Evolutionary conservation across 2,888 invertebrate genomes (phyloP).

Genomic region (Trypoxylon attenuatum): DNA sequence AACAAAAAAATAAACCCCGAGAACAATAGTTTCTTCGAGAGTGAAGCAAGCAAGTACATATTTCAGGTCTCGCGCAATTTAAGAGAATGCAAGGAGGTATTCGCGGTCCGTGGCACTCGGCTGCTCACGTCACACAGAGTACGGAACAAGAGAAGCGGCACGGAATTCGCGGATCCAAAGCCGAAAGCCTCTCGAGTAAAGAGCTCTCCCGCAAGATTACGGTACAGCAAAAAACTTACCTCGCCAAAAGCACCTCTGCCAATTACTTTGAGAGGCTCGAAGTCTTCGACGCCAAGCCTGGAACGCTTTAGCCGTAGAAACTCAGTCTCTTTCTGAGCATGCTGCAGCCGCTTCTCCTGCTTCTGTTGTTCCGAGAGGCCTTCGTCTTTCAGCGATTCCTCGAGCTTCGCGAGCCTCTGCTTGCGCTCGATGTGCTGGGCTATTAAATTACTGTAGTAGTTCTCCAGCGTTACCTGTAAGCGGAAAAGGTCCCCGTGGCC

Average conservation of each 20-base stretch:
- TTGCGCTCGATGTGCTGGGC: slow-evolving; percentile 98
- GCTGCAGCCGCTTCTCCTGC: slow-evolving; percentile 94
- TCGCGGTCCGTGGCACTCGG: too few relatives aligned
- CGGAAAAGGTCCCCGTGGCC: too few relatives aligned
- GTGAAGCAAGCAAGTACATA: neutral
- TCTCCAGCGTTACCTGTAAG: slow-evolving; percentile 90
- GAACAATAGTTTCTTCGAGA: too few relatives aligned
- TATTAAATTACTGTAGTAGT: slow-evolving; percentile 99
- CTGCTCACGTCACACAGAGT: too few relatives aligned
- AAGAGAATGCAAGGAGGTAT: neutral
- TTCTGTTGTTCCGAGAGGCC: slow-evolving; percentile 95
- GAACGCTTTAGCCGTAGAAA: slow-evolving; percentile 97
- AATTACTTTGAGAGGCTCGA: slow-evolving; percentile 97
- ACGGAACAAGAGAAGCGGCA: neutral
- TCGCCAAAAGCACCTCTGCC: slow-evolving; percentile 96
- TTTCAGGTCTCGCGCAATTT: neutral
- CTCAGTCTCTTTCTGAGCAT: slow-evolving; percentile 99
- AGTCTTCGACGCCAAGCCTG: slow-evolving; percentile 97
- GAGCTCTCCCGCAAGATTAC: neutral
- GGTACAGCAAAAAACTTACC: slow-evolving; percentile 59
- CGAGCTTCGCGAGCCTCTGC: slow-evolving; percentile 93
- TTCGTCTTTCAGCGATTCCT: slow-evolving; percentile 97
- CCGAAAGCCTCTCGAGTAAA: neutral
- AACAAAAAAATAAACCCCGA: too few relatives aligned
- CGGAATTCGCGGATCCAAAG: neutral